A percentile compares a stretch with the other conserved stretches of the same genome.
phyloP scores from a whole-genome alignment of 2,888 invertebrate genomes.

The Epirrhoe alternata region DNA sequence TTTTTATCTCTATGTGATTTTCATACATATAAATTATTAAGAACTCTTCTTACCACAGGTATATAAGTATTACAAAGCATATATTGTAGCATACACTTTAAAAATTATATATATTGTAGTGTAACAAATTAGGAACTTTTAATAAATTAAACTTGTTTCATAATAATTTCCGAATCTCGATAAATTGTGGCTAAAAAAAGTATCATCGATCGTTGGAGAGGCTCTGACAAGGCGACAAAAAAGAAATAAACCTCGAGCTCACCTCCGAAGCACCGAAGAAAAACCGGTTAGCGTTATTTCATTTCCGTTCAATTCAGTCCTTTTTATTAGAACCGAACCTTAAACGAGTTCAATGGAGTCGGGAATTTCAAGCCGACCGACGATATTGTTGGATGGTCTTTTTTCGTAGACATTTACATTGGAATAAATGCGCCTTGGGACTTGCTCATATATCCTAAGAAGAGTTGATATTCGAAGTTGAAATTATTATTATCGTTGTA shows the following conservation, averaged over 20 bases:
- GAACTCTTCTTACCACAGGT: too few relatives aligned
- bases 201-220: conserved; percentile 47
- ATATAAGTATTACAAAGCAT: too few relatives aligned
- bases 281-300: conserved; percentile 82
- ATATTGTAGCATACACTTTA: too few relatives aligned
- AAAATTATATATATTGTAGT: too few relatives aligned
- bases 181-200: conserved; percentile 25
- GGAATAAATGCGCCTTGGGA: conserved; percentile 13
- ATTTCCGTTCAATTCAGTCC: conserved; percentile 81
- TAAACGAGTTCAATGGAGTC: conserved; percentile 74
- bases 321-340: conserved; percentile 77
- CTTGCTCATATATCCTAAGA: conserved; percentile 1
- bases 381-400: conserved; percentile 39
- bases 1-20: too few relatives aligned
- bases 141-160: conserved; percentile 1
- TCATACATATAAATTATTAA: too few relatives aligned
- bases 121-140: not conserved
- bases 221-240: conserved; percentile 59
- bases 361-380: conserved; percentile 45
- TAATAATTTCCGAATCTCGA: conserved; percentile 5
- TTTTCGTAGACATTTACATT: conserved; percentile 33
- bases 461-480: not conserved
- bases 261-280: conserved; percentile 65
- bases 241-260: conserved; percentile 61
- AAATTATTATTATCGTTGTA: not conserved